Evolutionary conservation across 2,113 vertebrate species (phyloP), one percentile per base, ranked within the genome.

Genomic region (Proterorhinus semilunaris): DNA sequence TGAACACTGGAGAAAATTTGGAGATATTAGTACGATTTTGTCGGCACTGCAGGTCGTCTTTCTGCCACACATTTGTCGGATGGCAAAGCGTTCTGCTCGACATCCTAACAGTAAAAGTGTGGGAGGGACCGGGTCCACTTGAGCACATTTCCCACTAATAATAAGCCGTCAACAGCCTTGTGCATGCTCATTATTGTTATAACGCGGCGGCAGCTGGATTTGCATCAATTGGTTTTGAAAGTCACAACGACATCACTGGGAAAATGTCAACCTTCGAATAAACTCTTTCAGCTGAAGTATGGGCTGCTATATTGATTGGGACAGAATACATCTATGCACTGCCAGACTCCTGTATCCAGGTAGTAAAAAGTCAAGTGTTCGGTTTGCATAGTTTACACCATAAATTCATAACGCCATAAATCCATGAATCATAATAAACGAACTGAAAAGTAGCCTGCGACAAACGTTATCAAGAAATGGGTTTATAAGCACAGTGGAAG

Each of bases 31-130:
- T 15, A 1, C 11, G 5, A 21, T 21, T 47, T 66, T 71, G 45
- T 9, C 66, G 10, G 45, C 17, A 9, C 51, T 71, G 45, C 6
- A 15, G 13, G 44, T 49, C 21, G 44, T 47, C 10, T 51, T 10
- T n/a, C 10, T 11, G 6, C 13, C 36, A 49, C 15, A 21, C 21
- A 51, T 12, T 53, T 36, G 44, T 62, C 21, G 55, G 52, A 50
- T n/a, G 43, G 48, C 8, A 16, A 44, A 44, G 12, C 13, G 58
- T n/a, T 44, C 36, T 43, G 42, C 27, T 59, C 15, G 58, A 61
- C 58, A 44, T 44, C 44, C 58, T 42, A 15, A 61, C 58, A 61
- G 44, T n/a, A 61, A 42, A 61, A 61, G 58, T 61, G 58, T 57
- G 36, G 58, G 58, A 43, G 58, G 43, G 58, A 61, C 58, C 44